A percentile compares a stretch with the other conserved stretches of the same genome.
These are phyloP conservation scores for Epinotia nisella DNA, from an alignment of 2,888 invertebrate genomes.

Conservation along the genomic window DNA sequence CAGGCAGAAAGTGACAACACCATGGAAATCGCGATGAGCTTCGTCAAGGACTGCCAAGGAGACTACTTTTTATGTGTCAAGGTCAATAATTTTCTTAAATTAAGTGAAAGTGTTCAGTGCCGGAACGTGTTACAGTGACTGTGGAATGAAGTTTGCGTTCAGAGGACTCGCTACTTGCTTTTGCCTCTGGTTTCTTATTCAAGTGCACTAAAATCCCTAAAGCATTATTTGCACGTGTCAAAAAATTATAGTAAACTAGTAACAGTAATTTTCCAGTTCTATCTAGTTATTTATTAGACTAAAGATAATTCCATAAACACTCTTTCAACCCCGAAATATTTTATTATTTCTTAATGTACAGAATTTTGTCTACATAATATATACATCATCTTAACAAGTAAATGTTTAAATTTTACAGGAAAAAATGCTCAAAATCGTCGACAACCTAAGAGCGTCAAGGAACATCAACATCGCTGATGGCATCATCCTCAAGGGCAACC, in stretches of 20 bases:
- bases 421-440: conserved; percentile 88
- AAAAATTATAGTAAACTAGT: not conserved
- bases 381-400: conserved; percentile 5
- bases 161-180: conserved; percentile 52
- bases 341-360: no score
- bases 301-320: no score
- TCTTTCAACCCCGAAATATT: not conserved
- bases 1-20: conserved; percentile 80
- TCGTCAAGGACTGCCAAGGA: conserved; percentile 89
- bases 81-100: conserved; percentile 82
- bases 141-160: conserved; percentile 51
- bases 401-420: conserved; percentile 81
- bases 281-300: not conserved
- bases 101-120: conserved; percentile 76
- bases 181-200: conserved; percentile 49
- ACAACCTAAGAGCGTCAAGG: conserved; percentile 76
- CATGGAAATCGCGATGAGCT: conserved; percentile 87
- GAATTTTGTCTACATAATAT: no score
- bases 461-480: conserved; percentile 86
- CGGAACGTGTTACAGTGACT: conserved; percentile 57
- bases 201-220: conserved; percentile 19
- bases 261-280: not conserved
- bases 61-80: conserved; percentile 89
- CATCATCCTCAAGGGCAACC: conserved; percentile 84
- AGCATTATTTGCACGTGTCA: not conserved